These are phyloP conservation scores for Lordiphosa collinella DNA, from an alignment of 1,140 invertebrate genomes.

Conservation along the genomic window DNA sequence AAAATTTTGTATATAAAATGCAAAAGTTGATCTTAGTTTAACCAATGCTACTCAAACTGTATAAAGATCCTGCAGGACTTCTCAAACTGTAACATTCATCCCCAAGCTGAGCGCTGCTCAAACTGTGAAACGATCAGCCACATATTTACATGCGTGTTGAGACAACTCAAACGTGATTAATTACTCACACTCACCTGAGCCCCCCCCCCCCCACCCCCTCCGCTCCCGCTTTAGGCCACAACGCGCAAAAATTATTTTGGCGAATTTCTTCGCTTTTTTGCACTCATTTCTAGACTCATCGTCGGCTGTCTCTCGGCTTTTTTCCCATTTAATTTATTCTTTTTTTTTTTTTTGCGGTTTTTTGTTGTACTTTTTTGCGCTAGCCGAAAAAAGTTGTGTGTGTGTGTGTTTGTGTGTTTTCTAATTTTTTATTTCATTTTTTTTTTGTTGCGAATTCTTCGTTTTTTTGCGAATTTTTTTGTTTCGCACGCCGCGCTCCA, in stretches of 20 bases:
- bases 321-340: slow-evolving; percentile 33
- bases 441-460: slow-evolving; percentile 28
- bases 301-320: slow-evolving; percentile 11
- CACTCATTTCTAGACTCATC: slow-evolving; percentile 42
- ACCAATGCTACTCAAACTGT: slow-evolving; percentile 5
- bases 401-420: slow-evolving; percentile 42
- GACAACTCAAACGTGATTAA: too few relatives aligned
- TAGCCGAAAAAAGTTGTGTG: slow-evolving; percentile 14
- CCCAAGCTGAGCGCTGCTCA: too few relatives aligned
- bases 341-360: slow-evolving; percentile 11
- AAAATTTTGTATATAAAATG: too few relatives aligned
- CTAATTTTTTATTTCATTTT: slow-evolving; percentile 46
- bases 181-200: too few relatives aligned
- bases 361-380: slow-evolving; percentile 31
- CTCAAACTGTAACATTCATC: too few relatives aligned
- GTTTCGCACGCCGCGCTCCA: not conserved
- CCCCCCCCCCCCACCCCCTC: too few relatives aligned
- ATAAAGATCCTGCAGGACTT: too few relatives aligned
- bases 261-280: slow-evolving; percentile 41
- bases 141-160: too few relatives aligned
- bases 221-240: too few relatives aligned
- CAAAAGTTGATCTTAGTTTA: too few relatives aligned
- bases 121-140: not conserved
- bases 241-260: slow-evolving; percentile 5
- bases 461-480: slow-evolving; percentile 26